Conservation (phyloP, 2,888 invertebrate genomes). For the Cybosia mesomella region DNA sequence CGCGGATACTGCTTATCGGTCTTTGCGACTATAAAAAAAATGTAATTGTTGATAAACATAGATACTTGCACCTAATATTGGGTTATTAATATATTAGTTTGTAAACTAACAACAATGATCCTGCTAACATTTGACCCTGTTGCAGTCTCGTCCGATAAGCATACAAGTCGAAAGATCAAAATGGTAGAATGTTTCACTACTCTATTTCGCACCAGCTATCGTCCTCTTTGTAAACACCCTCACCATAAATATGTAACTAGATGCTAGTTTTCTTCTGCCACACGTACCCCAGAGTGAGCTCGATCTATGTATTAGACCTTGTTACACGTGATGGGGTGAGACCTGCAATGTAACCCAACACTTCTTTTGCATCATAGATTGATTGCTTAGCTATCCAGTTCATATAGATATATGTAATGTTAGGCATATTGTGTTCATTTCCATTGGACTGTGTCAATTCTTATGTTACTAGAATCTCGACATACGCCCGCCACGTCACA, state of each 20-base stretch:
- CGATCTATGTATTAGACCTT: constrained; percentile 82
- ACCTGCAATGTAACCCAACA: constrained; percentile 67
- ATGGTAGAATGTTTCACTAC: constrained; percentile 51
- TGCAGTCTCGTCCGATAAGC: constrained; percentile 53
- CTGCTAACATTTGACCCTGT: constrained; percentile 47
- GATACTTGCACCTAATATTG: constrained; percentile 33
- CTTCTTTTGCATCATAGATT: constrained; percentile 76
- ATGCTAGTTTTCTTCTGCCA: constrained; percentile 38
- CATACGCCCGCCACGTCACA: constrained; percentile 85
- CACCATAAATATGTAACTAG: not conserved
- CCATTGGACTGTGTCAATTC: constrained; percentile 89
- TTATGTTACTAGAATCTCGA: constrained; percentile 89
- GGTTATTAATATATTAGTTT: constrained; percentile 37
- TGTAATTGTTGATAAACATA: constrained; percentile 54
- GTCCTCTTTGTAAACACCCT: constrained; percentile 25
- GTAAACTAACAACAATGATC: constrained; percentile 31
- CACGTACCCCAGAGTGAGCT: constrained; percentile 75
- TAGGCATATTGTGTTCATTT: constrained; percentile 79
- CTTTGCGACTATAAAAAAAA: constrained; percentile 53
- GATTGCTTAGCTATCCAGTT: constrained; percentile 70
- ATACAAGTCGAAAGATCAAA: constrained; percentile 47
- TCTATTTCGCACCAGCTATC: constrained; percentile 48
- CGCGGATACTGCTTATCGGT: constrained; percentile 56
- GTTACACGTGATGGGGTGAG: constrained; percentile 77
- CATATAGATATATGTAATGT: constrained; percentile 56